Evolutionary conservation across 37 sponge, comb jelly and placozoan species (phyloP), one percentile per base, ranked within the genome.

Genomic region (Spongilla lacustris): DNA sequence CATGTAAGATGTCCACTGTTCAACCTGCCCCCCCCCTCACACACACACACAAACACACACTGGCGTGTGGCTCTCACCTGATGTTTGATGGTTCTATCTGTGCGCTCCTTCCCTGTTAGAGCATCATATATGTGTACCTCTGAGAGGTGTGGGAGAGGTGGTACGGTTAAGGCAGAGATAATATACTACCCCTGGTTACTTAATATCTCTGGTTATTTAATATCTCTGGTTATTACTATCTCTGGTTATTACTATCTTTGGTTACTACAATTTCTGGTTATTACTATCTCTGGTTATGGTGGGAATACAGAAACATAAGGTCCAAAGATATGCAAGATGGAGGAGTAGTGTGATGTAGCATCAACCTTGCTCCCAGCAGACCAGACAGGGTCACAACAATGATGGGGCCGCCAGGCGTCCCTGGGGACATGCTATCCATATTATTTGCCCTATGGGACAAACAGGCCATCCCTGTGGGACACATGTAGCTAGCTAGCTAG

Each of bases 41-140:
- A n/a, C n/a, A n/a, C n/a, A n/a, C n/a, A n/a, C n/a, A n/a, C 25
- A 69, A 11, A 69, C 27, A 27, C 31, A 32, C 27, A n/a, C 70
- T 69, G 70, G 29, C 14, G 14, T 13, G 30, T 13, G 31, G 30
- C 31, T 13, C 67, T 27, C 27, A 78, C 79, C 46, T 78, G 49
- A 69, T 89, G 84, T 28, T 30, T n/a, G n/a, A 89, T 69, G 14
- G 85, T 58, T 13, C 89, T 74, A 21, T 95, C 95, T 6, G 85
- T 76, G 34, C 96, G 26, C 68, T 88, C 93, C 78, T 85, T 91
- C 12, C 98, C 98, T 78, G 79, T 89, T 68, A 77, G 29, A 4
- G 94, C 69, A 75, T 94, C 96, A 80, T 92, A 98, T 11, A 94
- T 36, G 82, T 90, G 98, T n/a, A 95, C 46, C 26, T 71, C 96